phyloP scores from a whole-genome alignment of 2,797 vertebrate species.

The Microctenopoma steveboyesi region DNA sequence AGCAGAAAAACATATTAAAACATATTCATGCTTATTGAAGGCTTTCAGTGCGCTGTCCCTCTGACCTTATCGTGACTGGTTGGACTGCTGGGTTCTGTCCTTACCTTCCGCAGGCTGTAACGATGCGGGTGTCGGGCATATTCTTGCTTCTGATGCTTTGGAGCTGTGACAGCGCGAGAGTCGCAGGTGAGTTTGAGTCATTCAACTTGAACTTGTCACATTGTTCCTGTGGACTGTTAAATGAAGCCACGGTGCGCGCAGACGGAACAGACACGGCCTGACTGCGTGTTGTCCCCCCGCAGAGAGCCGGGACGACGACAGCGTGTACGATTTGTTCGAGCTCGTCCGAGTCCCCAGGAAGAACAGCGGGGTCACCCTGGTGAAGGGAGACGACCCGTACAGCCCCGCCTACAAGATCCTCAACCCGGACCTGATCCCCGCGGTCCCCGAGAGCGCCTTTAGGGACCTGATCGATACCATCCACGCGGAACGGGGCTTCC shows the following conservation, averaged over 20 bases:
- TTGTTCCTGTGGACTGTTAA: no score
- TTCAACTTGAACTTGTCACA: constrained; percentile 3
- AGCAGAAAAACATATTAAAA: background rate
- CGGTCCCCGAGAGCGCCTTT: constrained; percentile 84
- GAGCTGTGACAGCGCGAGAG: constrained; percentile 78
- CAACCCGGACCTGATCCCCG: constrained; percentile 92
- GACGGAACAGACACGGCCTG: constrained; percentile 39
- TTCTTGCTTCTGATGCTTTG: constrained; percentile 86
- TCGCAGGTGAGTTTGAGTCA: constrained; percentile 88
- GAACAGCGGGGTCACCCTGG: constrained; percentile 90
- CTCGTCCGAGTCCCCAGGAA: constrained; percentile 91
- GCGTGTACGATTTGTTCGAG: constrained; percentile 90
- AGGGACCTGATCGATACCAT: constrained; percentile 86
- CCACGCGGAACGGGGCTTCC: constrained; percentile 90
- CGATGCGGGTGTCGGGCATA: constrained; percentile 87
- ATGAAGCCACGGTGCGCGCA: background rate
- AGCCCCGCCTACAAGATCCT: constrained; percentile 92
- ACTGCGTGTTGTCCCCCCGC: constrained; percentile 41
- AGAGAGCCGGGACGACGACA: constrained; percentile 88
- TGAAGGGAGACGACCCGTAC: constrained; percentile 90
- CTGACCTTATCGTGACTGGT: background rate
- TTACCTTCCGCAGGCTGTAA: constrained; percentile 54
- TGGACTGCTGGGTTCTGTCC: background rate
- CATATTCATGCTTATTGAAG: background rate
- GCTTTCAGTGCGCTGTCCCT: background rate